Evolutionary conservation across 2,797 vertebrate species (phyloP).

Genomic region (Myotis findleyi): DNA sequence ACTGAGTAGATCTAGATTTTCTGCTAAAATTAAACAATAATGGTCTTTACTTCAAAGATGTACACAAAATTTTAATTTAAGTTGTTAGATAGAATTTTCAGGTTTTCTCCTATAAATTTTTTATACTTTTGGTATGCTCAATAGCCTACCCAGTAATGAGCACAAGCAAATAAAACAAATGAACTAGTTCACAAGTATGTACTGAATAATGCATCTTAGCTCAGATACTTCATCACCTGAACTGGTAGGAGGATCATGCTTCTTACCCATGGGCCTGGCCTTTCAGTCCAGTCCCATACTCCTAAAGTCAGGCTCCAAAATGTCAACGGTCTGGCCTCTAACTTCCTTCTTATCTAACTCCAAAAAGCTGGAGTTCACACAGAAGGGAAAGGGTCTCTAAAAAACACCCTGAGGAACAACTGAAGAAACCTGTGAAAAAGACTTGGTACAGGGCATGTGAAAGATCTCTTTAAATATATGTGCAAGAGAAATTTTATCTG

Average conservation of each 20-base stretch:
- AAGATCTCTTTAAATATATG: not conserved
- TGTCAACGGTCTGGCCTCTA: not conserved
- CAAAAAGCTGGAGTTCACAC: not conserved
- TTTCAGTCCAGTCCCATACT: not conserved
- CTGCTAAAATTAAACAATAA: constrained; percentile 40
- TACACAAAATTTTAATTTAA: not conserved
- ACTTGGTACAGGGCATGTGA: not conserved
- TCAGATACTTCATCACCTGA: not conserved
- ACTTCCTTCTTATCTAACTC: not conserved
- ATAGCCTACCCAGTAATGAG: not conserved
- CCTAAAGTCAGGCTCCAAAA: not conserved
- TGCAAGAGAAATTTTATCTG: not conserved
- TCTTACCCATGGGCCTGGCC: not conserved
- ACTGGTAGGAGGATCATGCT: not conserved
- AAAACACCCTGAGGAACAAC: not conserved
- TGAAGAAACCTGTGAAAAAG: not conserved
- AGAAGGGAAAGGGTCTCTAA: not conserved
- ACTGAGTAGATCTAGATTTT: not conserved
- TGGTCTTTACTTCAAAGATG: constrained; percentile 31
- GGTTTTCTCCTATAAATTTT: not conserved
- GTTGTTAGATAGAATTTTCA: constrained; percentile 38
- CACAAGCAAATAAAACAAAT: not conserved
- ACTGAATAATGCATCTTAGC: not conserved
- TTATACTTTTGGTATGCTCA: not conserved
- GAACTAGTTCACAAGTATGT: not conserved